These are phyloP conservation scores for Cosmorhoe ocellata DNA, from an alignment of 2,888 invertebrate genomes.

Conservation along the genomic window DNA sequence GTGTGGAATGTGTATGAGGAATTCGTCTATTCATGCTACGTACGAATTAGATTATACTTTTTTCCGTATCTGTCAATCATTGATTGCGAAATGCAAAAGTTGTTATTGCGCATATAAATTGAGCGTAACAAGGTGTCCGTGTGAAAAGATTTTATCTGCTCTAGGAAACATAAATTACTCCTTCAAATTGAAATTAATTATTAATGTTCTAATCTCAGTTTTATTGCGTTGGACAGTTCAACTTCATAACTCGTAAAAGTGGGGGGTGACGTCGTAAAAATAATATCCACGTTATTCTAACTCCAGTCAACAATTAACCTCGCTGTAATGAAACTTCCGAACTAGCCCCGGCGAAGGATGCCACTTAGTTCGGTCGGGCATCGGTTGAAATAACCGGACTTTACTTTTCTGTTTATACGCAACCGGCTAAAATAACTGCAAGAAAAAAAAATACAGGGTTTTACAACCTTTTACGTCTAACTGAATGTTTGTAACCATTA, in stretches of 20 bases:
- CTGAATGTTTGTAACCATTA: no score
- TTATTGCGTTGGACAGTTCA: constrained; percentile 46
- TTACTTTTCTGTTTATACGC: no score
- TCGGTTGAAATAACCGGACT: constrained; percentile 1
- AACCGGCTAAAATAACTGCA: no score
- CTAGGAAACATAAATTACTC: constrained; percentile 24
- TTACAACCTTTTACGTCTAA: no score
- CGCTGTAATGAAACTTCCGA: constrained; percentile 74
- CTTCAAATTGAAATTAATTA: constrained; percentile 22
- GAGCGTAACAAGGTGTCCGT: constrained; percentile 8
- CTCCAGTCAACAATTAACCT: constrained; percentile 76
- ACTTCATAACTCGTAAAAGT: constrained; percentile 62
- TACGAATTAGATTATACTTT: constrained; percentile 8
- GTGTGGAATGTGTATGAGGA: constrained; percentile 34
- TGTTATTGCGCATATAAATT: constrained; percentile 14
- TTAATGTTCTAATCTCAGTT: constrained; percentile 42
- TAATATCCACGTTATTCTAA: constrained; percentile 62
- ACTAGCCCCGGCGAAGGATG: constrained; percentile 56
- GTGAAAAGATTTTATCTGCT: constrained; percentile 12
- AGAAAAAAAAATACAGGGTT: no score
- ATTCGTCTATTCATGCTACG: constrained; percentile 42
- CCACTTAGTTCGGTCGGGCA: constrained; percentile 1
- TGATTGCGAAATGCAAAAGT: constrained; percentile 16
- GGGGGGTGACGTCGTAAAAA: constrained; percentile 62
- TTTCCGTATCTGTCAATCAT: constrained; percentile 5